Conservation (phyloP, 2,888 invertebrate species). For the Escarpia spicata region DNA sequence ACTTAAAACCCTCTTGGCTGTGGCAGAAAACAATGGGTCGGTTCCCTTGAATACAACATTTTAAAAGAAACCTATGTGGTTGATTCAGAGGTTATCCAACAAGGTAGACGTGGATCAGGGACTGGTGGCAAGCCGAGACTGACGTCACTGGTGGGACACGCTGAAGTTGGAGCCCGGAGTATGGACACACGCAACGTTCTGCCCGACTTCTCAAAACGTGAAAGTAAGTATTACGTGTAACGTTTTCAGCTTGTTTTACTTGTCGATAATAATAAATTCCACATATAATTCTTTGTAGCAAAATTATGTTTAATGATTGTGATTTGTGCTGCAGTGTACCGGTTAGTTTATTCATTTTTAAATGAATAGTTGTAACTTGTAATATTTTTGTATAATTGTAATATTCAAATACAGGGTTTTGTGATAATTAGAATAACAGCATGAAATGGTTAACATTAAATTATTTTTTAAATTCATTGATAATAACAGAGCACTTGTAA, state of each 20-base stretch:
- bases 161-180: background rate
- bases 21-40: no score
- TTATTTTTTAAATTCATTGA: no score
- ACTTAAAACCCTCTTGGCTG: no score
- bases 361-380: no score
- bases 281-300: background rate
- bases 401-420: no score
- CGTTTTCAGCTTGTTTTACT: background rate
- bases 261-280: background rate
- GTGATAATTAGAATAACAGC: no score
- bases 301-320: background rate
- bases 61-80: background rate
- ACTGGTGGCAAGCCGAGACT: background rate
- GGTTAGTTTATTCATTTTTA: no score
- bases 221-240: background rate
- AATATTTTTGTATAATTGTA: no score
- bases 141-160: background rate
- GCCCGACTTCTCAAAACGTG: background rate
- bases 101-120: background rate
- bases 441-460: no score
- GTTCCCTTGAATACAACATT: background rate
- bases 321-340: background rate
- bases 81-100: background rate
- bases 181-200: constrained; percentile 9
- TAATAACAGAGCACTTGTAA: no score